phyloP scores from a whole-genome alignment of 2,797 vertebrate species.

The Xenopus petersii region DNA sequence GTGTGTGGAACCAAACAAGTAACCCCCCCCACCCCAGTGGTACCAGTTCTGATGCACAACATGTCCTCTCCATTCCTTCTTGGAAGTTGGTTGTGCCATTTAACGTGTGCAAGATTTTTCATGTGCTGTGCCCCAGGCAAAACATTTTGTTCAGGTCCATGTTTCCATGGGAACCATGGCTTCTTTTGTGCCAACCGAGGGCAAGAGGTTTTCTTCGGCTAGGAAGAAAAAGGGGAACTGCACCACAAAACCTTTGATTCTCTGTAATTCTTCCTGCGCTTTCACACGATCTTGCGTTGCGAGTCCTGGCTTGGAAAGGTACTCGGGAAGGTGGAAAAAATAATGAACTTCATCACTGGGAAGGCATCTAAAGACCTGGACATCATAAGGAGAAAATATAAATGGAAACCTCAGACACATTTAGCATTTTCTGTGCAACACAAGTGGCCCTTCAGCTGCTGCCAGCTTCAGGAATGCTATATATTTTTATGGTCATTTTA shows the following conservation, averaged over 20 bases:
- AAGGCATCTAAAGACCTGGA: conserved; percentile 91
- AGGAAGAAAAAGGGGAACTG: conserved; percentile 93
- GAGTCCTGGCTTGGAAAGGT: conserved; percentile 73
- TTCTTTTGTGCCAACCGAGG: conserved; percentile 90
- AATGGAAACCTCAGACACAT: background rate
- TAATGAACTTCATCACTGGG: conserved; percentile 87
- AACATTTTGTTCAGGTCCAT: conserved; percentile 77
- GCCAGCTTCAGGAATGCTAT: too few relatives aligned
- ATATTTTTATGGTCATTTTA: too few relatives aligned
- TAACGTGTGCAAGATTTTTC: too few relatives aligned
- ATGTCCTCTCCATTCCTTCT: too few relatives aligned
- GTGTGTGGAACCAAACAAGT: too few relatives aligned
- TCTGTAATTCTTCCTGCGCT: conserved; percentile 86
- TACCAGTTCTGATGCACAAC: too few relatives aligned
- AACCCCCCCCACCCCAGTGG: too few relatives aligned
- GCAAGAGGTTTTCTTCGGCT: conserved; percentile 83
- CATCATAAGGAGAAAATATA: background rate
- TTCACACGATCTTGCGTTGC: conserved; percentile 75
- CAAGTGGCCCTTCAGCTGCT: too few relatives aligned
- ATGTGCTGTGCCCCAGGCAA: too few relatives aligned
- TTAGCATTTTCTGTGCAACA: too few relatives aligned
- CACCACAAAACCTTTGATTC: conserved; percentile 91
- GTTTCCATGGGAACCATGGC: conserved; percentile 94
- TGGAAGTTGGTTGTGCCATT: too few relatives aligned
- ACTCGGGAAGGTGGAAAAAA: conserved; percentile 80